Conservation (phyloP, 2,888 invertebrate species). For the Acrocyrtus sp. region DNA sequence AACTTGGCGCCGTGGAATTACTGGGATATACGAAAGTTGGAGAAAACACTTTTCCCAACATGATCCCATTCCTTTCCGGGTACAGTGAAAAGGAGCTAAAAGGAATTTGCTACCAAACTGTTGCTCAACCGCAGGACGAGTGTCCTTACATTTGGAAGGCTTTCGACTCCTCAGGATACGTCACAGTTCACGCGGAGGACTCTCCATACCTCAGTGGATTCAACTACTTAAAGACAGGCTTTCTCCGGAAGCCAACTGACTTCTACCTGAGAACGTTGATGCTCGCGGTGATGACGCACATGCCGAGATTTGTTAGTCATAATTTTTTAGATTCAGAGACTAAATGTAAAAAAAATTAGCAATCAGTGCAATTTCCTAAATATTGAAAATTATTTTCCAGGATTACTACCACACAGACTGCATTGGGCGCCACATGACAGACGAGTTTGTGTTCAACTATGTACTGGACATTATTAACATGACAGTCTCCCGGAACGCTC, state of each 20-base stretch:
- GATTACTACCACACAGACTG: constrained; percentile 22
- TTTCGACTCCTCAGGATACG: constrained; percentile 26
- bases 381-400: not conserved
- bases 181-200: constrained; percentile 47
- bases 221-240: constrained; percentile 44
- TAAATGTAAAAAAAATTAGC: no score
- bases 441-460: constrained; percentile 16
- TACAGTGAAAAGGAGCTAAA: not conserved
- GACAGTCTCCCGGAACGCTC: not conserved
- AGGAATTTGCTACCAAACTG: constrained; percentile 13
- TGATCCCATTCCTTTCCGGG: constrained; percentile 31
- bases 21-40: constrained; percentile 48
- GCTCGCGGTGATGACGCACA: constrained; percentile 23
- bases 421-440: constrained; percentile 18
- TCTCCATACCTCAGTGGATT: constrained; percentile 31
- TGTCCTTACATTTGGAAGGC: constrained; percentile 51
- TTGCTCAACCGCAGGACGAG: constrained; percentile 17
- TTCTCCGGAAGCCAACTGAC: constrained; percentile 39
- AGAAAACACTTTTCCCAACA: constrained; percentile 51
- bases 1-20: constrained; percentile 46
- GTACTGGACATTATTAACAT: constrained; percentile 9
- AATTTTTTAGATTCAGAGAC: not conserved
- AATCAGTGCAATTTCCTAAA: no score
- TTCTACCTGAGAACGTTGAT: constrained; percentile 46
- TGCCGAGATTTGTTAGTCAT: constrained; percentile 8